Conservation (phyloP, 1,140 invertebrate genomes). For the Trichogramma pretiosum region DNA sequence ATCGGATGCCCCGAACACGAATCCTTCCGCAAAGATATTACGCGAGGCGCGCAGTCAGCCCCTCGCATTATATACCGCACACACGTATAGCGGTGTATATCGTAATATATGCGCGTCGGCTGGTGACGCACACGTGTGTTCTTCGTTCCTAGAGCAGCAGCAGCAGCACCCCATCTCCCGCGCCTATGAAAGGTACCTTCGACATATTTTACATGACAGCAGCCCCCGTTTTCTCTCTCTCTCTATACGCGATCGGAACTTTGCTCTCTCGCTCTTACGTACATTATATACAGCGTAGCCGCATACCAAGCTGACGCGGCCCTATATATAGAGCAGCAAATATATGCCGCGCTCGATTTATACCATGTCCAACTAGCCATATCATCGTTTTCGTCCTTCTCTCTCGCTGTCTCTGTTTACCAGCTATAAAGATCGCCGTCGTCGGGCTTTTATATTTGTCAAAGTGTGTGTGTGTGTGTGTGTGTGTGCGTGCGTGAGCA, state of each 20-base stretch:
- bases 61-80: too few relatives aligned
- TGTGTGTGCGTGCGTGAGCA: neutral
- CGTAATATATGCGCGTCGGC: too few relatives aligned
- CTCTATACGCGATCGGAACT: constrained; percentile 10
- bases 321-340: constrained; percentile 23
- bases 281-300: constrained; percentile 3
- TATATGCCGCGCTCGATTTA: constrained; percentile 34
- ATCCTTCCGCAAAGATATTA: too few relatives aligned
- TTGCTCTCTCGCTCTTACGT: too few relatives aligned
- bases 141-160: too few relatives aligned
- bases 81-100: too few relatives aligned
- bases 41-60: too few relatives aligned
- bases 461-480: constrained; percentile 18
- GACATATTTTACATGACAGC: constrained; percentile 25
- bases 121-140: too few relatives aligned
- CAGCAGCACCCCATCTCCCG: too few relatives aligned
- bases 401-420: constrained; percentile 25
- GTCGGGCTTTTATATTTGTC: constrained; percentile 33
- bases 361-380: constrained; percentile 40
- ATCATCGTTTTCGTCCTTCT: too few relatives aligned
- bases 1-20: too few relatives aligned
- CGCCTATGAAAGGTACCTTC: too few relatives aligned
- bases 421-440: constrained; percentile 22
- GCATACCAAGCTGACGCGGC: constrained; percentile 1
- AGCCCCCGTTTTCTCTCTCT: constrained; percentile 8